Conservation (phyloP, 2,797 vertebrate genomes). For the Epinephelus malabaricus region DNA sequence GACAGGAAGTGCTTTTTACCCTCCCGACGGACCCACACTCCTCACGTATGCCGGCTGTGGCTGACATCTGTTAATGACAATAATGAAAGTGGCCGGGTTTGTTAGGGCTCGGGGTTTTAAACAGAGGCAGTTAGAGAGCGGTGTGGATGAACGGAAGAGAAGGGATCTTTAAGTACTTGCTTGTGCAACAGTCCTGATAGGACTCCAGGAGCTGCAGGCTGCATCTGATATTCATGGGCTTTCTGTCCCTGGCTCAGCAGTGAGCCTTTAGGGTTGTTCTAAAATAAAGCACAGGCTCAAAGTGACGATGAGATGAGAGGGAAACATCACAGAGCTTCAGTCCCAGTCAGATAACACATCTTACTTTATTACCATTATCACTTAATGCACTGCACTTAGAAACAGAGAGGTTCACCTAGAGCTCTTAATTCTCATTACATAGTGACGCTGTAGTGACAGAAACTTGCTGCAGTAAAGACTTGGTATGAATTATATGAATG, state of each 20-base stretch:
- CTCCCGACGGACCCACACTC: neutral
- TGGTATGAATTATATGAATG: neutral
- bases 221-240: slow-evolving; percentile 66
- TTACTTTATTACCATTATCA: slow-evolving; percentile 21
- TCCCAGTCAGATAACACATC: slow-evolving; percentile 21
- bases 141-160: slow-evolving; percentile 6
- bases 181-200: slow-evolving; percentile 29
- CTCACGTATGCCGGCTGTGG: neutral
- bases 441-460: neutral
- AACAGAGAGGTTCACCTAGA: slow-evolving; percentile 12
- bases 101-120: slow-evolving; percentile 1
- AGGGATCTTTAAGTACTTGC: slow-evolving; percentile 32
- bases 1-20: slow-evolving; percentile 27
- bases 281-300: slow-evolving; percentile 57
- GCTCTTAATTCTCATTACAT: neutral
- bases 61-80: slow-evolving; percentile 40
- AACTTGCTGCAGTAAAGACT: neutral
- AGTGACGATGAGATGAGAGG: slow-evolving; percentile 35
- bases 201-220: slow-evolving; percentile 56
- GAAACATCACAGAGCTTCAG: slow-evolving; percentile 25
- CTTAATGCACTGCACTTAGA: slow-evolving; percentile 7
- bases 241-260: slow-evolving; percentile 35
- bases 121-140: slow-evolving; percentile 11
- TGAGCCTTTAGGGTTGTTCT: slow-evolving; percentile 35
- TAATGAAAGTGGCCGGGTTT: slow-evolving; percentile 21